Evolutionary conservation across 64 coral and sea anemone genomes (phyloP), one percentile per base, ranked within the genome.

Genomic region (Cladopsammia gracilis): DNA sequence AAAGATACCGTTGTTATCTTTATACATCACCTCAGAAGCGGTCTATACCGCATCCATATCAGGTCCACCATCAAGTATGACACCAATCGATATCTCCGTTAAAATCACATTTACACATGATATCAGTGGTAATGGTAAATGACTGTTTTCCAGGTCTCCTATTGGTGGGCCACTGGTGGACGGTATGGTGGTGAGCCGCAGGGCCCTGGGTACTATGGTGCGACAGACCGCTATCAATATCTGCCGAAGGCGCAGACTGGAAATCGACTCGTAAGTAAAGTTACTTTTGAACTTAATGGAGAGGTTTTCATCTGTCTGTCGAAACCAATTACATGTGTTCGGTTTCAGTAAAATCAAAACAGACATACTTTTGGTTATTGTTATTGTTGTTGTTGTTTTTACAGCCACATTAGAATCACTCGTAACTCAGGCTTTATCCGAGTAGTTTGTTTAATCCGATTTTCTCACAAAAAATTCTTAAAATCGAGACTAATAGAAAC

Each of bases 171-270:
- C 98, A 57, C 65, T 99, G 43, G 94, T 99, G 46, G 91, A 99
- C 86, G 98, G 98, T 59, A 99, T 99, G 98, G 98, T 99, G 7
- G 98, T 99, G 3, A 96, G 98, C 45, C 98, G 94, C 25, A 84
- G 98, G 26, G 88, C 89, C 45, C 88, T 98, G 91, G 97, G 97
- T 84, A 82, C 87, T 23, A 98, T 98, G 94, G 88, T 98, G 7
- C 94, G 94, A 20, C 97, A 98, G 61, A 98, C 97, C 50, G 97
- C 94, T 70, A 66, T 98, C 78, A 98, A 98, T 61, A 96, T 98
- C 56, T 87, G 87, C 47, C 90, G 93, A 64, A 82, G 97, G 90
- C 90, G 97, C 48, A 76, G 97, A 87, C 76, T 98, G 45, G 94
- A 98, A 58, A 98, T 98, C 61, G 97, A 98, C 84, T 88, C 94